Evolutionary conservation across 2,113 vertebrate genomes (phyloP).

Genomic region (Serilophus lunatus): DNA sequence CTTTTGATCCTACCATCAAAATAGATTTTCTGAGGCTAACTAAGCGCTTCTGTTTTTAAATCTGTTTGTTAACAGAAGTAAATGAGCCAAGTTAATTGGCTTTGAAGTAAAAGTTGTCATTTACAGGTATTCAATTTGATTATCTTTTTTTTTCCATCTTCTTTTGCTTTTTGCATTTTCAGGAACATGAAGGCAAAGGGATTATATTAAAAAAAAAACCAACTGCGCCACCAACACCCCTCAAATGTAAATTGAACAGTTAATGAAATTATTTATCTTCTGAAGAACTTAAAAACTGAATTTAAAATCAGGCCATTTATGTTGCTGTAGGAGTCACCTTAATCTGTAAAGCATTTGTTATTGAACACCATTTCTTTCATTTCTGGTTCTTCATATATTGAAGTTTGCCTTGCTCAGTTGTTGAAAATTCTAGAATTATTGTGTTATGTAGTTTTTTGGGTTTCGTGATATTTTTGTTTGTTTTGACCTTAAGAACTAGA

Average conservation of each 20-base stretch:
- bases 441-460: not conserved
- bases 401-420: not conserved
- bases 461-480: fast-evolving
- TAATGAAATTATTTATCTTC: not conserved
- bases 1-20: conserved; percentile 37
- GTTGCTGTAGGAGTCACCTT: not conserved
- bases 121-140: not conserved
- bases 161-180: not conserved
- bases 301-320: not conserved
- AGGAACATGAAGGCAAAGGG: not conserved
- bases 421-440: not conserved
- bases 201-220: not conserved
- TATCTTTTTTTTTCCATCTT: not conserved
- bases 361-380: not conserved
- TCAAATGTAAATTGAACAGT: not conserved
- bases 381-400: not conserved
- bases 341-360: not conserved
- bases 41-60: conserved; percentile 11
- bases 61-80: conserved; percentile 31
- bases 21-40: conserved; percentile 3
- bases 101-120: conserved; percentile 28
- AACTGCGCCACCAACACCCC: not conserved
- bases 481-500: not conserved
- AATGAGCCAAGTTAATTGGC: conserved; percentile 8
- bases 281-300: not conserved